Evolutionary conservation across 2,888 invertebrate species (phyloP), one percentile per base, ranked within the genome.

Genomic region (Xanthorhoe designata): DNA sequence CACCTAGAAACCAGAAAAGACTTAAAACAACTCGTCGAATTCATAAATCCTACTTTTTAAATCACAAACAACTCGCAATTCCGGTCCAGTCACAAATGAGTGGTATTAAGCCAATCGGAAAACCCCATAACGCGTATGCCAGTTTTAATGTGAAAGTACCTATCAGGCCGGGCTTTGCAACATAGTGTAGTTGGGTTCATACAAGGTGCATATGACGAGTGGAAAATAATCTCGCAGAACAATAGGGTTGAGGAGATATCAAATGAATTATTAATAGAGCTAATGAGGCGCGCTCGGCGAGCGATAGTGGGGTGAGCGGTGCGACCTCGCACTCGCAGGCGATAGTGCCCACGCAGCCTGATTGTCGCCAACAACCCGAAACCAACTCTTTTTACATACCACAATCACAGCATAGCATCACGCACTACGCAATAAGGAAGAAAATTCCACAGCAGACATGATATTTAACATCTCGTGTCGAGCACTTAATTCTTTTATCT

Each of bases 301-400:
- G 77, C 79, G 91, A 89, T 91, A 90, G 88, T 83, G 83, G 92
- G 92, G 92, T 91, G 91, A 91, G 88, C 90, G 87, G 84, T 76
- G 84, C 89, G 91, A 91, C 91, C 92, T 91, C 90, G 90, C 81
- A 79, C 91, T 90, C 89, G 88, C 80, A 77, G 73, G 69, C 75
- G 91, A 91, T 91, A 91, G 87, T 81, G 89, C 92, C 92, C 92
- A 91, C 92, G 92, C 92, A 92, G 92, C 89, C 92, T 83, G 91
- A 88, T 90, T 91, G 92, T 92, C 92, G 91, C 92, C 92, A 83
- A 76, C 85, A 75, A 83, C 76, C 81, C 82, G 76, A 86, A 84
- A 80, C 81, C 79, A 83, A 74, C 76, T 74, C 72, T 72, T 83
- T 85, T 82, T 81, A 81, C 77, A 77, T 71, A 50, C 72, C 68